Evolutionary conservation across 1,140 invertebrate genomes (phyloP), one percentile per base, ranked within the genome.

Genomic region (Drosophila ohnishii): DNA sequence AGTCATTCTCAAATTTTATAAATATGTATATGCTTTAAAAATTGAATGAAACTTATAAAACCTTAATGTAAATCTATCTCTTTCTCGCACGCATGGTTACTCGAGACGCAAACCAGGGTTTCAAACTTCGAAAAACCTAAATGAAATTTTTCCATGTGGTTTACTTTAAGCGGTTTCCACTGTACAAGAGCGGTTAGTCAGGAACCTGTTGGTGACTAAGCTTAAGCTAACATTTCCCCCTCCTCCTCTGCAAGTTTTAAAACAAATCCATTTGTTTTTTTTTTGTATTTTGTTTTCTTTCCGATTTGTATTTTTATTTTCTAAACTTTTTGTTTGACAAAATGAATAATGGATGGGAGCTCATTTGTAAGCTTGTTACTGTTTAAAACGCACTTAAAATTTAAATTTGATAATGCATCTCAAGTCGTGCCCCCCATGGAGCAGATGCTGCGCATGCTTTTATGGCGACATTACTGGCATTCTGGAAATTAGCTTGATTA

Each of bases 161-260:
- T 25, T 25, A 5, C 14, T 14, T 35, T 35, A 44, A 32, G 22
- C 19, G 3, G 47, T 32, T 16, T 19, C 14, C 7, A 69, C 65
- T 81, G 78, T 81, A 69, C 11, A 2, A 30, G 39, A 47, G 58
- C 56, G 73, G 85, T 89, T 89, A 89, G 85, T 89, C 85, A 89
- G 75, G 88, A 89, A 89, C 85, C 81, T 89, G 85, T 56, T 80
- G 79, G 61, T 60, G 72, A 75, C 64, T 75, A 55, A 55, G 51
- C 25, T 51, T 75, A 39, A 22, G 44, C 51, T 47, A 47, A 57
- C 30, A 34, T 57, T 57, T 34, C 19, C 8, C 5, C 39, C 11
- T 34, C 19, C 8, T 3, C 39, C 11, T 45, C 16, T 9, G 10
- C 39, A 3, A 8, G 25, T 58, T 39, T 63, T 44, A 42, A 55